Percentiles rank a stretch among this genome's conserved stretches.
These are phyloP conservation scores for Phoxinus phoxinus DNA, from an alignment of 2,113 vertebrate genomes.

Conservation along the genomic window DNA sequence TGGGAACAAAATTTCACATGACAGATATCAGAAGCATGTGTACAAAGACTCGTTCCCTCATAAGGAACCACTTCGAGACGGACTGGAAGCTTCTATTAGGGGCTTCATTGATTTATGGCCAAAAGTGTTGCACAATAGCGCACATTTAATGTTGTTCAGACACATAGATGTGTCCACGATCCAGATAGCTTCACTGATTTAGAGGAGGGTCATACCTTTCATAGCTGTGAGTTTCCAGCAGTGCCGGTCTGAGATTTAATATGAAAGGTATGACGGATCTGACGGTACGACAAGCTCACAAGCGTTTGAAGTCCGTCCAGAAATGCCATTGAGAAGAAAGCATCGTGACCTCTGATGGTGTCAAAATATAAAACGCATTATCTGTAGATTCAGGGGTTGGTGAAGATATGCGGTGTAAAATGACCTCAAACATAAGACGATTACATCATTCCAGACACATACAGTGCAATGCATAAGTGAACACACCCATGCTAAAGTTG, in stretches of 20 bases:
- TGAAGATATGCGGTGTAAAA: neutral
- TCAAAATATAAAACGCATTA: conserved; percentile 49
- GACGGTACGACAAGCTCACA: conserved; percentile 9
- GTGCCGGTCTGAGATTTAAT: conserved; percentile 43
- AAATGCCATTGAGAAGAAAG: conserved; percentile 40
- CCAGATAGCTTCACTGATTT: conserved; percentile 36
- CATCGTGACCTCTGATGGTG: conserved; percentile 18
- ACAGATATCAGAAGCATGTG: neutral
- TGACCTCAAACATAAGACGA: neutral
- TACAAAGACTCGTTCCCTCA: neutral
- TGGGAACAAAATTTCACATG: neutral
- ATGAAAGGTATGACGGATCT: conserved; percentile 44
- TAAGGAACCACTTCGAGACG: conserved; percentile 18
- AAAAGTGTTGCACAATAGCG: conserved; percentile 28
- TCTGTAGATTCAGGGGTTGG: neutral
- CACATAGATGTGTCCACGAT: conserved; percentile 28
- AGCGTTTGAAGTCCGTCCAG: conserved; percentile 58
- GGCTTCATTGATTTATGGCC: conserved; percentile 12
- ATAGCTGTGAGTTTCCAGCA: conserved; percentile 44
- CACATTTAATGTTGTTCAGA: conserved; percentile 42
- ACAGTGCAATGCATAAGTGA: too few species aligned
- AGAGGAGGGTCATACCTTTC: conserved; percentile 15
- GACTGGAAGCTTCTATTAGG: conserved; percentile 9
- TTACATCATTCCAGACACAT: neutral
- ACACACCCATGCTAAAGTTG: too few species aligned